Evolutionary conservation across 1,140 invertebrate species (phyloP).

Genomic region (Chelonus insularis): DNA sequence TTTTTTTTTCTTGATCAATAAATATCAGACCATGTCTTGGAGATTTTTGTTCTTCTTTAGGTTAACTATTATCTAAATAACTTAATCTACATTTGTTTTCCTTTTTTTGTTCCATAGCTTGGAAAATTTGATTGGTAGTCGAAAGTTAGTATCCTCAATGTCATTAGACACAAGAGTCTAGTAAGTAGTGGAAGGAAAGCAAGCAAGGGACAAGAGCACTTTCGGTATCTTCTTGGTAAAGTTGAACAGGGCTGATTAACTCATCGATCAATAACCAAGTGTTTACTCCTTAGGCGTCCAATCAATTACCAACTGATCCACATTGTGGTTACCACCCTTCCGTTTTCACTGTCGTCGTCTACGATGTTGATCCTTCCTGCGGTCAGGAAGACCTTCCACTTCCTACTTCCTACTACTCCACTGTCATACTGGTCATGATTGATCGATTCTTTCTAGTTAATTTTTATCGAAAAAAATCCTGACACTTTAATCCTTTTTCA

Average conservation of each 20-base stretch:
- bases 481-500: not conserved
- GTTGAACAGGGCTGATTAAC: conserved; percentile 43
- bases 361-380: conserved; percentile 2
- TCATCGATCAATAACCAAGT: conserved; percentile 55
- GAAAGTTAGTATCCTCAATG: not conserved
- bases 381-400: not conserved
- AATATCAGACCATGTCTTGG: no score
- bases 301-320: conserved; percentile 50
- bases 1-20: no score
- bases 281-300: conserved; percentile 49
- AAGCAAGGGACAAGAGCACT: conserved; percentile 21
- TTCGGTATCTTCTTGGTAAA: conserved; percentile 2
- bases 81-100: no score
- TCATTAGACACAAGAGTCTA: not conserved
- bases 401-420: not conserved
- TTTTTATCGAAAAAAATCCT: not conserved
- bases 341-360: not conserved
- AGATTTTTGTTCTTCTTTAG: no score
- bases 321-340: conserved; percentile 24
- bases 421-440: not conserved
- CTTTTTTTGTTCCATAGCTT: not conserved
- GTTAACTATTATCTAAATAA: no score
- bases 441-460: not conserved
- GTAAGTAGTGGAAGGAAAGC: not conserved
- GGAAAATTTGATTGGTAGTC: not conserved